A percentile compares a stretch with the other conserved stretches of the same genome.
phyloP scores from a whole-genome alignment of 1,140 invertebrate genomes.

The Bombyx mandarina region DNA sequence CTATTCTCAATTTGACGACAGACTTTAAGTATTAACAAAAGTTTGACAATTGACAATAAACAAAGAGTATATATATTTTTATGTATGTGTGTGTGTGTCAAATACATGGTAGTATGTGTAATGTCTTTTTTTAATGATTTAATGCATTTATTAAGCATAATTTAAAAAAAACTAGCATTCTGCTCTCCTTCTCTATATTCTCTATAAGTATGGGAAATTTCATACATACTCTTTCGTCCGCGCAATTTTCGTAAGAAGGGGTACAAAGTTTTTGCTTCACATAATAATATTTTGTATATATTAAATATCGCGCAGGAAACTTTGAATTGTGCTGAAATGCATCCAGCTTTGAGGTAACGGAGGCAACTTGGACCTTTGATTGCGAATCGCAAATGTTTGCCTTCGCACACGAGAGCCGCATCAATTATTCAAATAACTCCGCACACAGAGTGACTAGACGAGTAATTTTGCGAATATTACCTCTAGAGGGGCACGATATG shows the following conservation, averaged over 20 bases:
- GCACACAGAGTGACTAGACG: constrained; percentile 46
- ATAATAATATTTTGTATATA: not conserved
- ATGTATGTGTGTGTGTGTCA: too few species aligned
- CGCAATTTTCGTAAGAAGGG: too few species aligned
- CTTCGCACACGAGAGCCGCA: constrained; percentile 34
- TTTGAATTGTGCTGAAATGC: constrained; percentile 26
- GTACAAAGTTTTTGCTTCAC: too few species aligned
- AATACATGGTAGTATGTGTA: too few species aligned
- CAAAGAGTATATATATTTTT: too few species aligned
- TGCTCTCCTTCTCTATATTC: too few species aligned
- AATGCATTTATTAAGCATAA: not conserved
- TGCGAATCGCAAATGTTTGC: constrained; percentile 58
- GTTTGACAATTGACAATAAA: too few species aligned
- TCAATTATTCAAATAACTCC: constrained; percentile 64
- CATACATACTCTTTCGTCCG: too few species aligned
- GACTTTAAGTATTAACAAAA: too few species aligned
- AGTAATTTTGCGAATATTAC: constrained; percentile 55
- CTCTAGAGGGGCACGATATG: constrained; percentile 24
- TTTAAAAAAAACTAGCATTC: not conserved
- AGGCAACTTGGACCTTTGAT: constrained; percentile 50
- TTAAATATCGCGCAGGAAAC: constrained; percentile 9
- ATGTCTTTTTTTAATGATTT: too few species aligned
- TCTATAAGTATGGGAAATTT: too few species aligned
- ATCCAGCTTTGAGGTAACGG: constrained; percentile 34
- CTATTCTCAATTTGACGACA: too few species aligned